Evolutionary conservation across 1,140 invertebrate genomes (phyloP).

Genomic region (Dendroctonus valens): DNA sequence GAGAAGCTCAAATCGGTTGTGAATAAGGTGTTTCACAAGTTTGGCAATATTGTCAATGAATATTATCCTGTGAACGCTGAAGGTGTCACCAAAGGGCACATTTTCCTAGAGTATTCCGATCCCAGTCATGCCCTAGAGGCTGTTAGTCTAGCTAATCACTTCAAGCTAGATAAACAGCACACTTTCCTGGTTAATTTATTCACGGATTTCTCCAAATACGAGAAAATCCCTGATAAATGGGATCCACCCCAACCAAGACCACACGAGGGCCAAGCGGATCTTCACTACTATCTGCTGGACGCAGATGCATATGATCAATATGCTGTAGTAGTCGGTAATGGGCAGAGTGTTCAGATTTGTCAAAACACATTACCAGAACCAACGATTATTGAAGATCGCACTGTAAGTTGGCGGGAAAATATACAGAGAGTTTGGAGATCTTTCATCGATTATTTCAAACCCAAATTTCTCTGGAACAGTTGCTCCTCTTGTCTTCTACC

Average conservation of each 20-base stretch:
- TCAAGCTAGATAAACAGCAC: constrained; percentile 95
- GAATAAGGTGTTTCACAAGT: constrained; percentile 88
- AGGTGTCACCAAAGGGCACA: constrained; percentile 88
- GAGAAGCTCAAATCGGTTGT: constrained; percentile 94
- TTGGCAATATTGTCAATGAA: constrained; percentile 87
- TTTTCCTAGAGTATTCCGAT: constrained; percentile 90
- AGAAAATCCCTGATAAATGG: constrained; percentile 91
- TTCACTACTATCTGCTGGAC: constrained; percentile 89
- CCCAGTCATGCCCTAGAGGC: constrained; percentile 81
- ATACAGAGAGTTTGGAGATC: no score
- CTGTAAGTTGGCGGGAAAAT: constrained; percentile 56
- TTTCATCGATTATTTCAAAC: no score
- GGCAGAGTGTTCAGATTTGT: constrained; percentile 80
- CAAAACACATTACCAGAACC: constrained; percentile 90
- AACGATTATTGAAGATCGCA: constrained; percentile 75
- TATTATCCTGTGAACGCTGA: constrained; percentile 84
- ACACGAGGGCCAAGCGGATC: constrained; percentile 84
- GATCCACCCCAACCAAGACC: constrained; percentile 82
- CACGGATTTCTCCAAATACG: constrained; percentile 88
- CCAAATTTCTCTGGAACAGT: neutral
- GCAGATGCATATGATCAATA: constrained; percentile 95
- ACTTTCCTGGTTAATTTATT: constrained; percentile 95
- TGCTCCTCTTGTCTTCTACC: no score
- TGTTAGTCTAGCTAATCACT: constrained; percentile 83
- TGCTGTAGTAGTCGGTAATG: constrained; percentile 81